phyloP scores from a whole-genome alignment of 2,888 invertebrate species.

The Tipula unca region DNA sequence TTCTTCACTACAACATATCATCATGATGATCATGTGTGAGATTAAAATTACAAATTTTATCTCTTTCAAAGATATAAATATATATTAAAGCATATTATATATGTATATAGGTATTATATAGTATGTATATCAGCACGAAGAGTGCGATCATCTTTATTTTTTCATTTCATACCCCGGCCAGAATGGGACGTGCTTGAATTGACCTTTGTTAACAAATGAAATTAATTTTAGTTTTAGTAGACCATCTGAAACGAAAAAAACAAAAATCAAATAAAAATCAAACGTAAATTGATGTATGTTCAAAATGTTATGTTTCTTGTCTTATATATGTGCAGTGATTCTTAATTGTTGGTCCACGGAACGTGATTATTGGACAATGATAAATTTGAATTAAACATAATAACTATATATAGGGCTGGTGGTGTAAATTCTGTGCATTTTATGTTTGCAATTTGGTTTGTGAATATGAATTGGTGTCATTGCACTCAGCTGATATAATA shows the following conservation, averaged over 20 bases:
- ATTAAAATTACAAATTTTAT: background rate
- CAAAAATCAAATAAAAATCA: background rate
- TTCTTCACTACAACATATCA: no score
- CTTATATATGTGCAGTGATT: background rate
- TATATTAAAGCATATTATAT: background rate
- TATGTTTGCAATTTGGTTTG: no score
- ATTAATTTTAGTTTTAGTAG: slow-evolving; percentile 8
- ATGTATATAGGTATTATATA: no score
- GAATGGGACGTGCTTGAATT: slow-evolving; percentile 1
- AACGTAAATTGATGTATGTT: background rate
- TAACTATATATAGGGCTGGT: no score
- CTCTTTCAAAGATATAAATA: background rate
- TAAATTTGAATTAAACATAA: no score
- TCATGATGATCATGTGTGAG: background rate
- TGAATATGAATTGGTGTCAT: no score
- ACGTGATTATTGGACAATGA: background rate
- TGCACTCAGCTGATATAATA: no score
- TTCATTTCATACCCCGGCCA: background rate
- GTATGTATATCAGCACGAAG: background rate
- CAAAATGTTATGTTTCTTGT: background rate
- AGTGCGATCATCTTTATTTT: background rate
- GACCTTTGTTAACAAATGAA: background rate
- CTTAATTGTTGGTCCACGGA: background rate
- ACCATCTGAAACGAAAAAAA: background rate
- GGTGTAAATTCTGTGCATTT: no score